Base-by-base conservation (phyloP, 2,888 invertebrate species). In the Hydroisotoma schaefferi region DNA sequence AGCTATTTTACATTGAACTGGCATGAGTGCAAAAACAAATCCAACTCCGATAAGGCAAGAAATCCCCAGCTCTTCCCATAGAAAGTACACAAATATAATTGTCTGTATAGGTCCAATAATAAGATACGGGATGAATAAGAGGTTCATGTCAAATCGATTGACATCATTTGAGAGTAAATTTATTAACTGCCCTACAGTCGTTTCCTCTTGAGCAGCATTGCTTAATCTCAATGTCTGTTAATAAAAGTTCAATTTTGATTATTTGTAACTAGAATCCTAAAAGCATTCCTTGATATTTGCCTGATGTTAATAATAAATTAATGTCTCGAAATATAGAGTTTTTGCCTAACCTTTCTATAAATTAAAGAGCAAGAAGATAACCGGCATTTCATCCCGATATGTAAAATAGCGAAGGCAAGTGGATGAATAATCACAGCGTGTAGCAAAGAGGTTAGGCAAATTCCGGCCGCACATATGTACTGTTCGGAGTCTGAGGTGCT, bases 111-210 rank as follows among this genome's bases (percentile, higher is more conserved):
- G 91, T 0, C 91, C 93, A 65, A 94, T 86, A 90, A 94, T 91
- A 29, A 93, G 80, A 76, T 90, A 94, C 78, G 94, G 94, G 6
- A 93, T 78, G 76, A 94, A 90, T 70, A 91, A 47, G 57, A 93
- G 84, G n/a, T 90, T 89, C 75, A 92, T 84, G 76, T 97, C 97
- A 76, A 97, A 94, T 55, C 89, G 84, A 74, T 88, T 90, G 69
- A 97, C 90, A 77, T 98, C 97, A 75, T 95, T 98, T 0, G 95
- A 94, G 59, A 98, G 80, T 15, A 97, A 82, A 77, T 95, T 97
- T 28, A 97, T 92, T 59, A 97, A 85, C 77, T 95, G 92, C 0
- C 95, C 95, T 0, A 89, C 87, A 0, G 93, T 88, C 0, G 94
- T 93, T 76, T 90, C 86, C 6, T 87, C 87, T 47, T 93, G 79